Conservation (phyloP, 2,797 vertebrate genomes). For the Pyrrhura leucotis region DNA sequence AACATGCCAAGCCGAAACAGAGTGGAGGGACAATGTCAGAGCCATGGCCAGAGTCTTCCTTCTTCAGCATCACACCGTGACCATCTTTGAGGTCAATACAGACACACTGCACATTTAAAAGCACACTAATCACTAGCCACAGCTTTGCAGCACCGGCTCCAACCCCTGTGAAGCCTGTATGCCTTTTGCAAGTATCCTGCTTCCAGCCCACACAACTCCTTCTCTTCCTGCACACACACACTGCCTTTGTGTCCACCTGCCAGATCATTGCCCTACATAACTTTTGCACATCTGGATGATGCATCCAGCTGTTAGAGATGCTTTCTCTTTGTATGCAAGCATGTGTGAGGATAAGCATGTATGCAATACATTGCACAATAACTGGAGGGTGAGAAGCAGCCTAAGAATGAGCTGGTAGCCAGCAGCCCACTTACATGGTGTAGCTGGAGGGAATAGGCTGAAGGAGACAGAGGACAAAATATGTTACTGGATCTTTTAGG, state of each 20-base stretch:
- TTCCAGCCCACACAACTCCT: background rate
- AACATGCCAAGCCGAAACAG: background rate
- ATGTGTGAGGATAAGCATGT: accelerated
- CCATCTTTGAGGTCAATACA: background rate
- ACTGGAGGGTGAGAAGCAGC: background rate
- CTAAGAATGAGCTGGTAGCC: background rate
- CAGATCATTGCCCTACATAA: background rate
- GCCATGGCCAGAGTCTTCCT: background rate
- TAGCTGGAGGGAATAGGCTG: background rate
- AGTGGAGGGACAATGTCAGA: background rate
- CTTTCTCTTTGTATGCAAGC: background rate
- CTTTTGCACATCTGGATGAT: background rate
- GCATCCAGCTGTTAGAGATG: background rate
- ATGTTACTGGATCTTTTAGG: background rate
- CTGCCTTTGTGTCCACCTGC: no score
- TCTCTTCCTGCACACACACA: background rate
- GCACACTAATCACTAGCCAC: background rate
- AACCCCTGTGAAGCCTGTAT: background rate
- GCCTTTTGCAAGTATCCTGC: background rate
- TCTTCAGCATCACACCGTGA: background rate
- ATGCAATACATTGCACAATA: accelerated
- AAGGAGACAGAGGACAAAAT: background rate
- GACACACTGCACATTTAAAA: background rate
- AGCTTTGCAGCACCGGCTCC: background rate
- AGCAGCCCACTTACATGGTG: background rate